Base-by-base conservation (phyloP, 2,888 invertebrate genomes). In the Nysson spinosus region DNA sequence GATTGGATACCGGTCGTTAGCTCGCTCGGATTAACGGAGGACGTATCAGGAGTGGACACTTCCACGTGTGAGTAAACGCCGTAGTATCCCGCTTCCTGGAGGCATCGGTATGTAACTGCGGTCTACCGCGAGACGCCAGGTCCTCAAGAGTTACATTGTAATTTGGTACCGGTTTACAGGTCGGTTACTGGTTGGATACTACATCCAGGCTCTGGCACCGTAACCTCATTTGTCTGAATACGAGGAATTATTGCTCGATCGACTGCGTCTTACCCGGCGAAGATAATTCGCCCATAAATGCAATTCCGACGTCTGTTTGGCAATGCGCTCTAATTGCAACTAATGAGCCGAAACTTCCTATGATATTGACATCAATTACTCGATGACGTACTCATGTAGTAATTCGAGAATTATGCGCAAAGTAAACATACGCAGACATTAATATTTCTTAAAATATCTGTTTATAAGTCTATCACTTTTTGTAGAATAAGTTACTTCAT, bases 131-230 rank as follows among this genome's bases (percentile, higher is more conserved):
- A 57, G 65, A 52, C 66, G 39, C 44, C 24, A 22, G 16, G 43
- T 26, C 37, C 49, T 22, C 16, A 30, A 50, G 54, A 12, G 60
- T 60, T 60, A 51, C 66, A 51, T 65, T 43, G 66, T 60, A 65
- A 66, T 67, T 67, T 51, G 60, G 65, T 66, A 43, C 52, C 50
- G 65, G 65, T 67, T 67, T 43, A 43, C 35, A 17, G 66, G 30
- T 44, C 49, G 66, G 43, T 65, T 46, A 42, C 47, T 37, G 14
- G 1, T n/a, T 6, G 9, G 20, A 50, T n/a, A 32, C 16, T 5
- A 22, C 37, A 24, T 35, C 32, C 20, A 9, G 16, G 12, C 9
- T 22, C 9, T 26, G 26, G 35, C 17, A 11, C 43, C 43, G 40
- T 46, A 20, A 7, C 32, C 28, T 35, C 50, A 52, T 51, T 60